Evolutionary conservation across 2,113 vertebrate species (phyloP), one percentile per base, ranked within the genome.

Genomic region (Agapornis roseicollis): DNA sequence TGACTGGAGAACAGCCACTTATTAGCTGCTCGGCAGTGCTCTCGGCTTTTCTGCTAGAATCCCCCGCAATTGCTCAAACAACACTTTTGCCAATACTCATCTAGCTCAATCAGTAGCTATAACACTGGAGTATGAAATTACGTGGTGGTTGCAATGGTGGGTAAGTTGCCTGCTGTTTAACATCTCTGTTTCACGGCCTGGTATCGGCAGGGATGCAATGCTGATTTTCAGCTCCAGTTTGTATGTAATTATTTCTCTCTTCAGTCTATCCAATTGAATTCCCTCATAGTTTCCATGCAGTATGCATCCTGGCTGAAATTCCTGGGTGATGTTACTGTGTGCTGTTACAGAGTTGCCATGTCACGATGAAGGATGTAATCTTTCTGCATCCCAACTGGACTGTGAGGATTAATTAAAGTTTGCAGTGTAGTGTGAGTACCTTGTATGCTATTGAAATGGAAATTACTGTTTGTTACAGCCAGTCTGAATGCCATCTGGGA

Each of bases 1-100:
- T 91, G 96, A 94, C 96, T 91, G 92, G 94, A 96, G 80, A 96
- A 93, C 89, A 94, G 97, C 86, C 95, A 91, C 89, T 96, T 97
- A 96, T 91, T 93, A 96, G 86, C 87, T 78, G 73, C 92, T 91
- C 29, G 0, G 94, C 93, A 95, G 91, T 71, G 77, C 81, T 94
- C 84, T 95, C 2, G 0, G 85, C 64, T 95, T 92, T 96, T 91
- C 94, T 94, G 86, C 85, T 89, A 85, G 78, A 92, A 91, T 94
- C 87, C 82, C 90, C 87, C 17, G 28, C 90, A 92, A 95, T 56
- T 93, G 93, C 85, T 95, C 20, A 5, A 96, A 93, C 79, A 89
- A 33, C 16, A 17, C 49, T 82, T 95, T 96, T 96, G 95, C 96
- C 97, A 96, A 93, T 93, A 96, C 73, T 95, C 84, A 72, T 97